Conservation (phyloP, 2,888 invertebrate species). For the Trachelus stipa region DNA sequence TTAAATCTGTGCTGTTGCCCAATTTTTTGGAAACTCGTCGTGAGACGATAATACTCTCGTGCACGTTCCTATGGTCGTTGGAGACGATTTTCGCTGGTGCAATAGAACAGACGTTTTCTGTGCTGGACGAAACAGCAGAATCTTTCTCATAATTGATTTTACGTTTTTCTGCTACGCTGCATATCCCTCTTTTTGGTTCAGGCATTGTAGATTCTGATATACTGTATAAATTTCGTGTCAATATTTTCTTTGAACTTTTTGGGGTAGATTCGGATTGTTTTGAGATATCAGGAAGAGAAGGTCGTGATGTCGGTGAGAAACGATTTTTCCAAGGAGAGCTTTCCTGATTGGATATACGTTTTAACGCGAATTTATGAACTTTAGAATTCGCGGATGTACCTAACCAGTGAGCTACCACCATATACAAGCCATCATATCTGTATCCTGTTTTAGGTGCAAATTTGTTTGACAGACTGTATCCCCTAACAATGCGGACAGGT, state of each 20-base stretch:
- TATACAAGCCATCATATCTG: conserved; percentile 60
- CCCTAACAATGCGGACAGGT: conserved; percentile 57
- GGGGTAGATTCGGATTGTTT: background rate
- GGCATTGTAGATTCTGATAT: background rate
- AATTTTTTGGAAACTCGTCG: conserved; percentile 45
- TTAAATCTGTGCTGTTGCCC: conserved; percentile 37
- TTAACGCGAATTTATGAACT: conserved; percentile 54
- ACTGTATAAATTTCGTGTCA: background rate
- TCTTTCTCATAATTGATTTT: background rate
- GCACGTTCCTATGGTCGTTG: conserved; percentile 24
- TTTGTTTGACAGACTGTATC: conserved; percentile 53
- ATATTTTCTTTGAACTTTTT: background rate
- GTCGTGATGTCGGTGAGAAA: background rate
- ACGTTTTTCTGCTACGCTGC: background rate
- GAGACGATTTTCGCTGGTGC: conserved; percentile 11
- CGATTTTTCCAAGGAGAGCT: conserved; percentile 40
- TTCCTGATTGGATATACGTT: conserved; percentile 48
- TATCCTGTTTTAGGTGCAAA: conserved; percentile 61
- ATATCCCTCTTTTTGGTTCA: background rate
- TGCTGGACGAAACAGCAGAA: background rate
- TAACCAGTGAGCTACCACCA: conserved; percentile 54
- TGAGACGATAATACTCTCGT: conserved; percentile 43
- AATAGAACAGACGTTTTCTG: conserved; percentile 15
- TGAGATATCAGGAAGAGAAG: background rate
- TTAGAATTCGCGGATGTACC: conserved; percentile 37